These are phyloP conservation scores for Drosophila baimaii DNA, from an alignment of 1,140 invertebrate species.

Conservation along the genomic window DNA sequence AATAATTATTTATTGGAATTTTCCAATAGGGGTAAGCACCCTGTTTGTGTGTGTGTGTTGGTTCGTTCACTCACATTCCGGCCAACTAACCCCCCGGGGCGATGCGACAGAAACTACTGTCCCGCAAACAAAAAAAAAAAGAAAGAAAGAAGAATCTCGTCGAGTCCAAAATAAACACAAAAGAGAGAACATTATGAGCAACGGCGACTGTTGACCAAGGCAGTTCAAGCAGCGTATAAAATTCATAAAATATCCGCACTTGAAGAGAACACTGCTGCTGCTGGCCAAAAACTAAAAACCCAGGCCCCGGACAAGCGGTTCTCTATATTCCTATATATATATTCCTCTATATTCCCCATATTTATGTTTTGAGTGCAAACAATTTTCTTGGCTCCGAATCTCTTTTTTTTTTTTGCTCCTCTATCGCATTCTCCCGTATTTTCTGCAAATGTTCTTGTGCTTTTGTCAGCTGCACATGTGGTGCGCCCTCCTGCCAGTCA, in stretches of 20 bases:
- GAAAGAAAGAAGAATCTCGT: background rate
- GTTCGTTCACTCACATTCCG: background rate
- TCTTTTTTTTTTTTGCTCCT: background rate
- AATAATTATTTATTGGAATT: slow-evolving; percentile 54
- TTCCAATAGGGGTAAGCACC: slow-evolving; percentile 7
- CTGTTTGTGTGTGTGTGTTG: no score
- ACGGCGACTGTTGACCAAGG: slow-evolving; percentile 44
- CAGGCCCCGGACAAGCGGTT: slow-evolving; percentile 8
- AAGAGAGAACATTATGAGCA: background rate
- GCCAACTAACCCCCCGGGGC: slow-evolving; percentile 6
- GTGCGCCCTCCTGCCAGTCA: slow-evolving; percentile 11
- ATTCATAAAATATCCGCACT: slow-evolving; percentile 82
- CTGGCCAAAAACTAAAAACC: slow-evolving; percentile 48
- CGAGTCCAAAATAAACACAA: slow-evolving; percentile 30
- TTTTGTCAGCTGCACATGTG: slow-evolving; percentile 79
- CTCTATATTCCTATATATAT: slow-evolving; percentile 29
- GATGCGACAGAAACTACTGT: slow-evolving; percentile 34
- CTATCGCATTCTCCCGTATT: slow-evolving; percentile 14
- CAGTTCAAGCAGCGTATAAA: slow-evolving; percentile 78
- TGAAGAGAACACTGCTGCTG: slow-evolving; percentile 39
- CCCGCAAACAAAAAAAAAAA: slow-evolving; percentile 20
- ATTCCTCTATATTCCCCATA: slow-evolving; percentile 45
- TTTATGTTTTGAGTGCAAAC: slow-evolving; percentile 70
- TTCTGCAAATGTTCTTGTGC: slow-evolving; percentile 54
- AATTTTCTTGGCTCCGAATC: slow-evolving; percentile 51